Evolutionary conservation across 1,140 invertebrate species (phyloP).

Genomic region (Aphidius gifuensis): DNA sequence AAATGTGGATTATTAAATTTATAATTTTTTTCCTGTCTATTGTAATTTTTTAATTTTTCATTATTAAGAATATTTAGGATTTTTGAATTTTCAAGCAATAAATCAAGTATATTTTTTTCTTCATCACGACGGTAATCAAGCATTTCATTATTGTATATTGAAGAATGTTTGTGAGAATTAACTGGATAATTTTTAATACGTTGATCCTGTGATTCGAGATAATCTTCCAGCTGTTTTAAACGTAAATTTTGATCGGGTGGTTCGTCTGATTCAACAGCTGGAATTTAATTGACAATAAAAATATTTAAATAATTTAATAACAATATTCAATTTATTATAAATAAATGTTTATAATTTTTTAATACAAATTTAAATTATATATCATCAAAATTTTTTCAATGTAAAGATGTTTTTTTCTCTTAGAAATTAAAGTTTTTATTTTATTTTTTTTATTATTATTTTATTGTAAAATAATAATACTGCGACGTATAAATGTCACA

Average conservation of each 20-base stretch:
- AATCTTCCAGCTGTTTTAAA: slow-evolving; percentile 35
- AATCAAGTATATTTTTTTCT: slow-evolving; percentile 29
- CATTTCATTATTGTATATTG: slow-evolving; percentile 30
- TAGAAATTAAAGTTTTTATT: no score
- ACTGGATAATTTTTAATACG: slow-evolving; percentile 25
- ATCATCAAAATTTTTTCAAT: no score
- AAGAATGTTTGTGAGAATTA: slow-evolving; percentile 12
- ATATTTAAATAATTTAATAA: no score
- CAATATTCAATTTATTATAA: no score
- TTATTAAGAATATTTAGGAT: slow-evolving; percentile 32
- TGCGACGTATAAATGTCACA: no score
- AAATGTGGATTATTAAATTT: not conserved
- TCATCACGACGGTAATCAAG: slow-evolving; percentile 30
- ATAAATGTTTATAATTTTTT: no score
- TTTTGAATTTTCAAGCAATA: slow-evolving; percentile 29
- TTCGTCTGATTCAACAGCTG: slow-evolving; percentile 37
- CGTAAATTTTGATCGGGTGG: slow-evolving; percentile 32
- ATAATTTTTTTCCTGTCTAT: slow-evolving; percentile 14
- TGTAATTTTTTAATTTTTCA: slow-evolving; percentile 21
- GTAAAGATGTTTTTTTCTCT: no score
- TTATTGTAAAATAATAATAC: no score
- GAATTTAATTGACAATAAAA: not conserved
- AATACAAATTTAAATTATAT: no score
- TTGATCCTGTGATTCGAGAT: slow-evolving; percentile 33
- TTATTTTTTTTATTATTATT: no score